Evolutionary conservation across 35 echinoderm and acorn worm species (phyloP).

Genomic region (Anneissia japonica): DNA sequence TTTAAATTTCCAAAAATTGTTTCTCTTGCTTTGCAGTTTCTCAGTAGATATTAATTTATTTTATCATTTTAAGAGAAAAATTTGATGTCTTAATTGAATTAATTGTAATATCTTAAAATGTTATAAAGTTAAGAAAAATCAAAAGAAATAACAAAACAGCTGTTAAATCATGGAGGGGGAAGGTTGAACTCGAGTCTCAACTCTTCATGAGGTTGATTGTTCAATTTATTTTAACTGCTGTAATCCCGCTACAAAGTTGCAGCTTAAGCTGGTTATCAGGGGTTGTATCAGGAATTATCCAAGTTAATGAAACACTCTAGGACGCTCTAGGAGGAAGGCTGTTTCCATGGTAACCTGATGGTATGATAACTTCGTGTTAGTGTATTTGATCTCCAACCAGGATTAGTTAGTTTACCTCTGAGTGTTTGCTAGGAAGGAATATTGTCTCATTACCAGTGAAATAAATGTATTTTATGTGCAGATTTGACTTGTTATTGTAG

Average conservation of each 20-base stretch:
- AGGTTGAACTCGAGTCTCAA: too few relatives aligned
- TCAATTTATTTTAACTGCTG: background rate
- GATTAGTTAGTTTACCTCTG: background rate
- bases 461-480: background rate
- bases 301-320: background rate
- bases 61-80: too few relatives aligned
- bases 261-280: background rate
- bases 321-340: background rate
- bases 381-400: background rate
- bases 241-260: background rate
- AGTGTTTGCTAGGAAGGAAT: background rate
- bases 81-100: too few relatives aligned
- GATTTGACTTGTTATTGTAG: background rate
- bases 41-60: too few relatives aligned
- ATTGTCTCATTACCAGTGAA: background rate
- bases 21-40: too few relatives aligned
- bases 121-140: too few relatives aligned
- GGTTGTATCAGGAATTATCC: background rate
- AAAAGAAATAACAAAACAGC: too few relatives aligned
- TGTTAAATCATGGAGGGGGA: too few relatives aligned
- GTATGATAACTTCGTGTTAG: background rate
- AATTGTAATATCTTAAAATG: too few relatives aligned
- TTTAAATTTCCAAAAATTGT: too few relatives aligned
- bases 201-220: background rate
- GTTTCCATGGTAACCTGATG: background rate